Percentiles rank a stretch among this genome's conserved stretches.
Evolutionary conservation across 2,113 vertebrate genomes (phyloP).

Genomic region (Reinhardtius hippoglossoides): DNA sequence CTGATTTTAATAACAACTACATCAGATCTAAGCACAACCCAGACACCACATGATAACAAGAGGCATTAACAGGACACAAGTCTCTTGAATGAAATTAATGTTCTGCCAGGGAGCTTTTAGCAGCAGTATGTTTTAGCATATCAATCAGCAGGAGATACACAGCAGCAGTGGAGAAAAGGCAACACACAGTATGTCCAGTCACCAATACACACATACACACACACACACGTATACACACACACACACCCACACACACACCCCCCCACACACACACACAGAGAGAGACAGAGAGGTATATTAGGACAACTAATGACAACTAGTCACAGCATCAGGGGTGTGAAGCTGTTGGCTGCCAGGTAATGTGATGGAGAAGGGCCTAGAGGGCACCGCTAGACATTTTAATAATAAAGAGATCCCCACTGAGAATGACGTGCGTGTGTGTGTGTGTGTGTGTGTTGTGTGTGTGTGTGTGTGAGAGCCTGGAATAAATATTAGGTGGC

Average conservation of each 20-base stretch:
- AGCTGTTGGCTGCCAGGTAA: conserved; percentile 42
- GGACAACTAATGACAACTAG: conserved; percentile 61
- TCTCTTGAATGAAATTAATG: conserved; percentile 36
- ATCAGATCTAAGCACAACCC: conserved; percentile 9
- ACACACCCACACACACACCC: too few relatives aligned
- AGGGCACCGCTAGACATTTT: conserved; percentile 66
- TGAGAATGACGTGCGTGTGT: conserved; percentile 41
- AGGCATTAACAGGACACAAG: conserved; percentile 2
- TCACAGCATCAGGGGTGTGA: conserved; percentile 32
- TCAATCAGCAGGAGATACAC: conserved; percentile 43
- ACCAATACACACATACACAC: neutral
- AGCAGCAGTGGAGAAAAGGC: conserved; percentile 18
- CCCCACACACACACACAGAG: too few relatives aligned
- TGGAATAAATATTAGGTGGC: conserved; percentile 24
- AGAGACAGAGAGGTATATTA: conserved; percentile 27
- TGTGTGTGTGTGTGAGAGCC: conserved; percentile 13
- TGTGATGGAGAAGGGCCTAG: conserved; percentile 64
- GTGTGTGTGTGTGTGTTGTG: conserved; percentile 23
- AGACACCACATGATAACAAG: conserved; percentile 1
- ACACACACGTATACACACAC: too few relatives aligned
- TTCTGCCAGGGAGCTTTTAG: conserved; percentile 26
- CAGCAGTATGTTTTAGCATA: conserved; percentile 41
- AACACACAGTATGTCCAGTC: conserved; percentile 5
- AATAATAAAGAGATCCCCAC: conserved; percentile 63
- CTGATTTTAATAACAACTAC: conserved; percentile 16